Evolutionary conservation across 1,140 invertebrate species (phyloP), one percentile per base, ranked within the genome.

Genomic region (Gryon sp.): DNA sequence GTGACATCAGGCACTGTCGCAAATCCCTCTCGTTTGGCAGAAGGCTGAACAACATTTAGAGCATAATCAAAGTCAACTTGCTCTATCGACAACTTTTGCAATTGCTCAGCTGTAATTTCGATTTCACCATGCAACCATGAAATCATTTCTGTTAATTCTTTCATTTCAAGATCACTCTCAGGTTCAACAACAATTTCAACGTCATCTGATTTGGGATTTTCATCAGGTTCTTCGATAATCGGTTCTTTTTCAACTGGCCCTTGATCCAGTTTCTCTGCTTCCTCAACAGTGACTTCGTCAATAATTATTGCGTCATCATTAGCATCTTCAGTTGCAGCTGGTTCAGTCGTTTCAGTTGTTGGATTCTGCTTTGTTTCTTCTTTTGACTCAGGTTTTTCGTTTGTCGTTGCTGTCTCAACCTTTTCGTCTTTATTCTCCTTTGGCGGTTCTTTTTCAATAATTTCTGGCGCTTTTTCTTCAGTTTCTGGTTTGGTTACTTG

Each of bases 1-100:
- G 96, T 98, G 0, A 97, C 95, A 90, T 99, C 96, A 7, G 98
- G 98, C 12, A 99, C 96, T 4, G 97, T 98, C 2, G 96, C 95
- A 89, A 99, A 99, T 40, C 98, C 98, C 91, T 99, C 98, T 72
- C 98, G 90, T 78, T 98, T 98, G 0, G 96, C 94, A 38, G 96
- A 97, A n/a, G 97, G 97, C 85, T 95, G 94, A 11, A 98, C 93
- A 76, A 92, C 90, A 81, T 94, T 93, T 5, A 98, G 83, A 14
- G 97, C 97, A 75, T 89, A 90, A 46, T 92, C 78, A 82, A 98
- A 97, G 83, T 98, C 96, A 5, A 90, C 88, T 60, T 93, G 90
- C 28, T 92, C 92, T 4, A 98, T 92, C 63, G 83, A 91, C 14
- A 97, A 87, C 18, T 90, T 87, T 11, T 86, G 76, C 22, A 95